phyloP scores from a whole-genome alignment of 2,797 vertebrate genomes.

The Poliocrania exsul region DNA sequence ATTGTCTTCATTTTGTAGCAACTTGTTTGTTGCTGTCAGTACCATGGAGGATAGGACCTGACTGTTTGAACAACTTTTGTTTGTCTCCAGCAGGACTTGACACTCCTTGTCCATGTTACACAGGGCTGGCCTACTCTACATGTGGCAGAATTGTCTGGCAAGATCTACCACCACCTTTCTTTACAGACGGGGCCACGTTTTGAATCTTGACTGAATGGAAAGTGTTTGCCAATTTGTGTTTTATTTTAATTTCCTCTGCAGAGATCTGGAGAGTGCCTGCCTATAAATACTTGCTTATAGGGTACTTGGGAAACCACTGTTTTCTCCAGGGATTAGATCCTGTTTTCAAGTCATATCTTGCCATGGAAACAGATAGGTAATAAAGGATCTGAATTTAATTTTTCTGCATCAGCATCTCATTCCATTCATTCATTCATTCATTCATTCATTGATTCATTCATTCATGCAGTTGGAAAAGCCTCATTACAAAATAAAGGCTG shows the following conservation, averaged over 20 bases:
- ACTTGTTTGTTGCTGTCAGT: background rate
- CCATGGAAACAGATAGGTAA: background rate
- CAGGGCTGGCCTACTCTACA: background rate
- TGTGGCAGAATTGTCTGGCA: background rate
- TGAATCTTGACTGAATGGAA: background rate
- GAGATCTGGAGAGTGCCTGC: background rate
- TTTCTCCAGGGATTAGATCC: background rate
- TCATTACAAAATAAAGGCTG: background rate
- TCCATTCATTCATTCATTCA: background rate
- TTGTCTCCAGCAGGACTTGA: background rate
- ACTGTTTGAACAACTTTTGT: background rate
- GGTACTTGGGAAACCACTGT: background rate
- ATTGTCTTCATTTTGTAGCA: background rate
- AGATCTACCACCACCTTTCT: background rate
- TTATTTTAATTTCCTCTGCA: conserved; percentile 16
- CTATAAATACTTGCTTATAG: background rate
- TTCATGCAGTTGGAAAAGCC: background rate
- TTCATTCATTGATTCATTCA: background rate
- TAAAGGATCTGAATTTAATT: background rate
- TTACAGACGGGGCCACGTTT: background rate
- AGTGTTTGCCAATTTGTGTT: background rate
- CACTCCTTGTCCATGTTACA: background rate
- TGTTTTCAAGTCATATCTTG: conserved; percentile 1
- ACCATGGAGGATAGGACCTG: background rate
- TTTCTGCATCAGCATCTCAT: background rate